These are phyloP conservation scores for Arnoldichthys spilopterus DNA, from an alignment of 2,797 vertebrate genomes.

Conservation along the genomic window DNA sequence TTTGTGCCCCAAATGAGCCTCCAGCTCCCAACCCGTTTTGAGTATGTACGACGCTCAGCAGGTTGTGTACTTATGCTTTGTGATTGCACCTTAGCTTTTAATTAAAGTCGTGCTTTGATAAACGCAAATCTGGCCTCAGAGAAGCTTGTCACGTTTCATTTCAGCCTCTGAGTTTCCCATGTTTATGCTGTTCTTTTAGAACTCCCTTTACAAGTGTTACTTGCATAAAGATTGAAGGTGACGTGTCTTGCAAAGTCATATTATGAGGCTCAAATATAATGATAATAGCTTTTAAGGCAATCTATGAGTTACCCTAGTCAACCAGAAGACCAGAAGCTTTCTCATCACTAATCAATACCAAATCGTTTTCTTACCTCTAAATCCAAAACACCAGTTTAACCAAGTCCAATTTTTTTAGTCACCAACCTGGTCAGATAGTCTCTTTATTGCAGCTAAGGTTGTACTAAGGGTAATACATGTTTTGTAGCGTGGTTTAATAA, in stretches of 20 bases:
- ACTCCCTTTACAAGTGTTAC: background rate
- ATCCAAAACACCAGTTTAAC: too few relatives aligned
- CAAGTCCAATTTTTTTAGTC: too few relatives aligned
- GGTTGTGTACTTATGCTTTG: background rate
- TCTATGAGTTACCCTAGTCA: too few relatives aligned
- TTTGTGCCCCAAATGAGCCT: background rate
- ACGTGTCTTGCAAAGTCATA: background rate
- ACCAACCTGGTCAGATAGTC: too few relatives aligned
- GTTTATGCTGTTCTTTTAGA: too few relatives aligned
- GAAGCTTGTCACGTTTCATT: background rate
- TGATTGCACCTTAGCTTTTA: conserved; percentile 11
- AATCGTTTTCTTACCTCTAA: too few relatives aligned
- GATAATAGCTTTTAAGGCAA: background rate
- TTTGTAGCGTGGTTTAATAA: too few relatives aligned
- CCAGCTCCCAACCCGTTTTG: background rate
- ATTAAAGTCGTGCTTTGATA: conserved; percentile 18
- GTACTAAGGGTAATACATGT: too few relatives aligned
- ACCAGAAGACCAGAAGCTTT: too few relatives aligned
- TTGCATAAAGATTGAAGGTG: background rate
- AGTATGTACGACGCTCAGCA: background rate
- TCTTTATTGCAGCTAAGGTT: too few relatives aligned
- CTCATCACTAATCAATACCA: too few relatives aligned
- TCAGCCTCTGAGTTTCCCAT: background rate
- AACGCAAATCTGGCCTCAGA: background rate
- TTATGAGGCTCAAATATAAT: background rate